A percentile compares a stretch with the other conserved stretches of the same genome.
phyloP scores from a whole-genome alignment of 1,140 invertebrate species.

The Drosophila murphyi region DNA sequence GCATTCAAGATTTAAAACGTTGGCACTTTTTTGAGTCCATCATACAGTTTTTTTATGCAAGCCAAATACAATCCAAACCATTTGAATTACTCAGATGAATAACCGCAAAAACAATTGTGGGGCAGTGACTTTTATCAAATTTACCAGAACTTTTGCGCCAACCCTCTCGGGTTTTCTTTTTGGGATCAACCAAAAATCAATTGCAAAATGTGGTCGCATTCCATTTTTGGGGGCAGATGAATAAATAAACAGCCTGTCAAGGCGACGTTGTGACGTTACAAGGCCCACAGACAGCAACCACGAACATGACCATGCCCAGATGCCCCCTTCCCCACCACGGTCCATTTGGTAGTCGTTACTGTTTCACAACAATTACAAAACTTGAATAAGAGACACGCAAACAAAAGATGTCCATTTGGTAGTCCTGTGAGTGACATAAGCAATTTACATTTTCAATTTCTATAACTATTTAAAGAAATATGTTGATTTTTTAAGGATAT shows the following conservation, averaged over 20 bases:
- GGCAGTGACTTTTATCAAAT: slow-evolving; percentile 12
- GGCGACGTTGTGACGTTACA: slow-evolving; percentile 32
- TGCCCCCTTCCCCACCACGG: neutral
- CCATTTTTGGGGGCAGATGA: slow-evolving; percentile 15
- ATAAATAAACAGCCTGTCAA: slow-evolving; percentile 49
- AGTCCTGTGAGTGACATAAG: slow-evolving; percentile 7
- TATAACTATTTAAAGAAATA: neutral
- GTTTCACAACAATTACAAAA: neutral
- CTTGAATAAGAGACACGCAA: slow-evolving; percentile 3
- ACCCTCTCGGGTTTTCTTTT: slow-evolving; percentile 4
- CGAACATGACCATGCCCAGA: neutral
- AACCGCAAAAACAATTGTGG: slow-evolving; percentile 8
- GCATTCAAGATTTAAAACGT: slow-evolving; percentile 71
- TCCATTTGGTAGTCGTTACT: neutral
- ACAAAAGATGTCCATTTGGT: slow-evolving; percentile 24
- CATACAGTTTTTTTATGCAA: neutral
- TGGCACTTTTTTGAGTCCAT: neutral
- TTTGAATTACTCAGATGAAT: slow-evolving; percentile 27
- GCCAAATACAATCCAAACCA: slow-evolving; percentile 30
- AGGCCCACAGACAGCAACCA: neutral
- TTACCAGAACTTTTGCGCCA: slow-evolving; percentile 33
- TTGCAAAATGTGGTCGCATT: slow-evolving; percentile 12
- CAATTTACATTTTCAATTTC: slow-evolving; percentile 7
- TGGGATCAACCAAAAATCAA: slow-evolving; percentile 1
- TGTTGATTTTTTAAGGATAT: neutral